A percentile compares a stretch with the other conserved stretches of the same genome.
Conservation (phyloP, 2,797 vertebrate species). For the Megaceryle alcyon region DNA sequence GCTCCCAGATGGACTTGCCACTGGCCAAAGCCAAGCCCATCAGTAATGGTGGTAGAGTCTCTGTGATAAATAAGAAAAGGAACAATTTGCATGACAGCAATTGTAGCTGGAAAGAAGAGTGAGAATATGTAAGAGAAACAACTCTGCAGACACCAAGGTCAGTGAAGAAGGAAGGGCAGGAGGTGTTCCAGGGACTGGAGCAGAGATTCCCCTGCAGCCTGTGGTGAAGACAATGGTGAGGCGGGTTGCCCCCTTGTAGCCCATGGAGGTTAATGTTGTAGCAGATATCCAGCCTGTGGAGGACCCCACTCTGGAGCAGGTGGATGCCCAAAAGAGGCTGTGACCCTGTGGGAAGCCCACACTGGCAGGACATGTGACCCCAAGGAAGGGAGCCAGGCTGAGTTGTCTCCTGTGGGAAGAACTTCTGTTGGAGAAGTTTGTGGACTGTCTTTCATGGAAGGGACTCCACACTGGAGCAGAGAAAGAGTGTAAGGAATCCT, state of each 20-base stretch:
- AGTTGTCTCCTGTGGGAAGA: not conserved
- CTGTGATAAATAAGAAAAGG: not conserved
- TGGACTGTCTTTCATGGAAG: not conserved
- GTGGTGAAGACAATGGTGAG: not conserved
- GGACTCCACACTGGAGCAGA: too few species aligned
- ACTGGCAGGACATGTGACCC: not conserved
- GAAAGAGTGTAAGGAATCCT: not conserved
- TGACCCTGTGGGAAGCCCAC: too few species aligned
- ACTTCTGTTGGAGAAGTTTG: not conserved
- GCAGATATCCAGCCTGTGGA: not conserved
- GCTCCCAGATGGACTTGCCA: rapidly evolving
- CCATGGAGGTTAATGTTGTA: not conserved
- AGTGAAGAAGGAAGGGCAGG: not conserved
- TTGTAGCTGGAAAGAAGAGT: not conserved
- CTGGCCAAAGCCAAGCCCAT: rapidly evolving
- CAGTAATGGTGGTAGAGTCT: not conserved
- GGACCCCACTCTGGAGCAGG: not conserved
- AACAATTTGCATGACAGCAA: not conserved
- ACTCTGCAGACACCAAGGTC: too few species aligned
- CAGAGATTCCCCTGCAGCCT: not conserved
- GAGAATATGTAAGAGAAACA: not conserved
- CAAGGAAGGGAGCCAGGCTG: too few species aligned
- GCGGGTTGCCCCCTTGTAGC: not conserved
- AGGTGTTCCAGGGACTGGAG: not conserved
- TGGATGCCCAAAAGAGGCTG: not conserved